Conservation (phyloP, 2,888 invertebrate species). For the Nowickia ferox region DNA sequence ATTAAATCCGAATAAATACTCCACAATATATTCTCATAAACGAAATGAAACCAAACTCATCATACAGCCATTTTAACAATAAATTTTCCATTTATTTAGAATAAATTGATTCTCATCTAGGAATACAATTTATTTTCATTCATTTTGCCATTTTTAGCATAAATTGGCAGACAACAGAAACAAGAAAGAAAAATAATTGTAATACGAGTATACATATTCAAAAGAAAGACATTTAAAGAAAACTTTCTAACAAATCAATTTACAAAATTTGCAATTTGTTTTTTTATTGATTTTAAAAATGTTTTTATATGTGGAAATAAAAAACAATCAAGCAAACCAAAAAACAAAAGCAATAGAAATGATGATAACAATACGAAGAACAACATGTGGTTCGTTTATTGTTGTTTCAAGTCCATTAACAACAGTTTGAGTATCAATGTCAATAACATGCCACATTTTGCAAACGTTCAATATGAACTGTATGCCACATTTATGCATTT, state of each 20-base stretch:
- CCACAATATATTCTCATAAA: conserved; percentile 22
- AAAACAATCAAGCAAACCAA: background rate
- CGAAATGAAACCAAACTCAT: background rate
- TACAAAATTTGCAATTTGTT: conserved; percentile 22
- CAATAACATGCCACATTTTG: conserved; percentile 63
- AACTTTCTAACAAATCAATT: conserved; percentile 51
- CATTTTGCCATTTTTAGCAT: background rate
- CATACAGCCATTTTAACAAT: conserved; percentile 9
- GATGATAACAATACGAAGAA: conserved; percentile 4
- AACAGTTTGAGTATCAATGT: conserved; percentile 56
- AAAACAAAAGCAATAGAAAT: background rate
- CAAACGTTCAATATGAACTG: conserved; percentile 12
- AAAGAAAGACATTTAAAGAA: background rate
- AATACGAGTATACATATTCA: background rate
- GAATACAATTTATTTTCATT: background rate
- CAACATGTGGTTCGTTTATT: conserved; percentile 41
- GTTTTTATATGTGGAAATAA: background rate
- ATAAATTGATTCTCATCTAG: conserved; percentile 13
- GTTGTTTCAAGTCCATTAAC: conserved; percentile 59
- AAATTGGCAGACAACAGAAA: background rate
- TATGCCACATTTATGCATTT: conserved; percentile 46
- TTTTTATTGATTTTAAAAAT: conserved; percentile 39
- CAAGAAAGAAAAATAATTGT: background rate
- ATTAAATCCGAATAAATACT: conserved; percentile 47
- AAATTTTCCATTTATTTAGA: conserved; percentile 19